Evolutionary conservation across 1,140 invertebrate genomes (phyloP).

Genomic region (Agraylea sexmaculata): DNA sequence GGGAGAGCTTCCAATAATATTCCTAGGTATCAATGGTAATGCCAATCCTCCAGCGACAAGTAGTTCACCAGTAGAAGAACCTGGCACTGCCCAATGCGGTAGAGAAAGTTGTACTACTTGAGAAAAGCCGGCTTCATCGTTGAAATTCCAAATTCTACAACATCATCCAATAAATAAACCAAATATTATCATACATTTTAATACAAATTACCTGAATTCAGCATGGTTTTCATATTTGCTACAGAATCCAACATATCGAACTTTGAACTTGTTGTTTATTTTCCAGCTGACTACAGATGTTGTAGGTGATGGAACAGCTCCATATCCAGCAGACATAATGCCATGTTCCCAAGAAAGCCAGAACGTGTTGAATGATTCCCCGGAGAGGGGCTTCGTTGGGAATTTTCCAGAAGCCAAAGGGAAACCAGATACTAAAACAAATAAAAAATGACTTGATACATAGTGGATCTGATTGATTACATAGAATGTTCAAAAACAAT

Average conservation of each 20-base stretch:
- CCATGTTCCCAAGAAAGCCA: slow-evolving; percentile 51
- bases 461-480: neutral
- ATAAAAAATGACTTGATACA: slow-evolving; percentile 3
- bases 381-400: slow-evolving; percentile 13
- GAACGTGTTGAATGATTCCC: slow-evolving; percentile 28
- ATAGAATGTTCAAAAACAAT: neutral
- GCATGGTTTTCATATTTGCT: slow-evolving; percentile 47
- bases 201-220: slow-evolving; percentile 43
- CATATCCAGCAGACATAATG: slow-evolving; percentile 40
- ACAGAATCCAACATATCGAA: slow-evolving; percentile 48
- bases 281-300: slow-evolving; percentile 43
- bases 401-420: slow-evolving; percentile 39
- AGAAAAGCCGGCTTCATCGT: slow-evolving; percentile 53
- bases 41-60: slow-evolving; percentile 46
- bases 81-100: slow-evolving; percentile 46
- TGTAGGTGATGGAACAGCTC: slow-evolving; percentile 36
- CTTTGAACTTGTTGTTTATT: slow-evolving; percentile 41
- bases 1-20: slow-evolving; percentile 19
- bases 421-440: slow-evolving; percentile 45
- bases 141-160: slow-evolving; percentile 53
- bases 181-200: neutral
- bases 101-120: slow-evolving; percentile 51
- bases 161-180: slow-evolving; percentile 8
- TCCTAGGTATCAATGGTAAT: slow-evolving; percentile 34
- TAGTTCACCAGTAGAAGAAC: slow-evolving; percentile 45